phyloP scores from a whole-genome alignment of 2,797 vertebrate species.

The Pangasius sanitwongsei region DNA sequence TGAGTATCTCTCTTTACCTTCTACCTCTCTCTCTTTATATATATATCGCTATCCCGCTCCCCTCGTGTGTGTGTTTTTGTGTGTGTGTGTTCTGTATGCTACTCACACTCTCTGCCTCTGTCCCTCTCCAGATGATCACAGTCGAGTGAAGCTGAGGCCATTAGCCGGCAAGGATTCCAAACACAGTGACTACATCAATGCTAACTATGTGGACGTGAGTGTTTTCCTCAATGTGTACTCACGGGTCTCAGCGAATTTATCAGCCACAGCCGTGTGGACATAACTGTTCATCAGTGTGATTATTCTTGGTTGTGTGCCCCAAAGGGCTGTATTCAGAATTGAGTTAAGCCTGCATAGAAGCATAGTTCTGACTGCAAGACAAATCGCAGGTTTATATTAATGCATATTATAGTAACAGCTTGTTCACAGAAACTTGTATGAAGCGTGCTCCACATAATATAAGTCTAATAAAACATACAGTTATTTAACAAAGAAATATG shows the following conservation, averaged over 20 bases:
- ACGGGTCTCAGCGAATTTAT: neutral
- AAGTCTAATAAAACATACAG: neutral
- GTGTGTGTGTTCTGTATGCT: slow-evolving; percentile 10
- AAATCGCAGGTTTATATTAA: slow-evolving; percentile 1
- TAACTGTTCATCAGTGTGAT: slow-evolving; percentile 22
- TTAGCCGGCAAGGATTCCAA: slow-evolving; percentile 92
- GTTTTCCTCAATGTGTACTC: neutral
- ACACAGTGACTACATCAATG: slow-evolving; percentile 96
- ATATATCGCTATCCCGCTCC: slow-evolving; percentile 25
- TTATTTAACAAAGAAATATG: neutral
- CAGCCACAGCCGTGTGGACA: neutral
- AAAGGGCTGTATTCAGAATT: neutral
- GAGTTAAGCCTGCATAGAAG: neutral
- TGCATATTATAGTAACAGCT: neutral
- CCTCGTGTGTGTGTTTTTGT: slow-evolving; percentile 19
- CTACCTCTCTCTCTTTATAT: slow-evolving; percentile 36
- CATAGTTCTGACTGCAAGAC: neutral
- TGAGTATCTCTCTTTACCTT: slow-evolving; percentile 67
- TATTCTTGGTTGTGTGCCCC: slow-evolving; percentile 9
- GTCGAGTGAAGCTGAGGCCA: slow-evolving; percentile 90
- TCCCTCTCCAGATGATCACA: slow-evolving; percentile 87
- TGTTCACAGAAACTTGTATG: neutral
- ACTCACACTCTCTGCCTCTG: slow-evolving; percentile 19
- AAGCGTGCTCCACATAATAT: neutral
- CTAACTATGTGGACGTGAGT: slow-evolving; percentile 96